Evolutionary conservation across 2,888 invertebrate species (phyloP).

Genomic region (Drosophila setosimentum): DNA sequence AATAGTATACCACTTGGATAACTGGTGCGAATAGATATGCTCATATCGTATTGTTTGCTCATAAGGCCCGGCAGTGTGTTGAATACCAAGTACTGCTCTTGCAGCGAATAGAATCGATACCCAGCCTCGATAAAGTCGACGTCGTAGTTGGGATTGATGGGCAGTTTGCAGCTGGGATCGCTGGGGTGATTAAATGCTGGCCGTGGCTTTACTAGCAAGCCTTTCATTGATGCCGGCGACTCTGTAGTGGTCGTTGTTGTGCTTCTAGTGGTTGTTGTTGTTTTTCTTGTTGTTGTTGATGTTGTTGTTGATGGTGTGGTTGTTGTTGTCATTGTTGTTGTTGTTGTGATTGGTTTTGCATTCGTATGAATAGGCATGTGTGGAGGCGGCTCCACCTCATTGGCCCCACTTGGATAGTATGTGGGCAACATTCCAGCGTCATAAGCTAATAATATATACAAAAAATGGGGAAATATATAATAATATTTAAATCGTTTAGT

Average conservation of each 20-base stretch:
- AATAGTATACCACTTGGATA: slow-evolving; percentile 93
- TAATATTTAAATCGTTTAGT: neutral
- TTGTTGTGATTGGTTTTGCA: slow-evolving; percentile 20
- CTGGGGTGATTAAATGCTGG: slow-evolving; percentile 75
- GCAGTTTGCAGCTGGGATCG: slow-evolving; percentile 82
- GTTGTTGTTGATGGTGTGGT: slow-evolving; percentile 60
- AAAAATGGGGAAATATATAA: neutral
- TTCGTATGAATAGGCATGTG: slow-evolving; percentile 7
- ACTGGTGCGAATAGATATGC: slow-evolving; percentile 90
- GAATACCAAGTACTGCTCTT: slow-evolving; percentile 90
- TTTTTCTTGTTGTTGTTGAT: slow-evolving; percentile 71
- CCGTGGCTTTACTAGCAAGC: slow-evolving; percentile 13
- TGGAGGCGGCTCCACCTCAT: slow-evolving; percentile 55
- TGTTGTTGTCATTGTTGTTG: slow-evolving; percentile 64
- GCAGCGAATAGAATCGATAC: slow-evolving; percentile 85
- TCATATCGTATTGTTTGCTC: slow-evolving; percentile 89
- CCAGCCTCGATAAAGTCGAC: slow-evolving; percentile 81
- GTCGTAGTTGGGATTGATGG: slow-evolving; percentile 83
- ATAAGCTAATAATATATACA: slow-evolving; percentile 71
- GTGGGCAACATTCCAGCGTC: slow-evolving; percentile 72
- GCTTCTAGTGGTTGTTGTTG: slow-evolving; percentile 75
- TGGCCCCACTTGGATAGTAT: slow-evolving; percentile 79
- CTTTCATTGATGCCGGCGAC: slow-evolving; percentile 13
- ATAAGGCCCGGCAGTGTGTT: slow-evolving; percentile 87
- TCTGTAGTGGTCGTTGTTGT: slow-evolving; percentile 61